Evolutionary conservation across 1,140 invertebrate genomes (phyloP).

Genomic region (Aethina tumida): DNA sequence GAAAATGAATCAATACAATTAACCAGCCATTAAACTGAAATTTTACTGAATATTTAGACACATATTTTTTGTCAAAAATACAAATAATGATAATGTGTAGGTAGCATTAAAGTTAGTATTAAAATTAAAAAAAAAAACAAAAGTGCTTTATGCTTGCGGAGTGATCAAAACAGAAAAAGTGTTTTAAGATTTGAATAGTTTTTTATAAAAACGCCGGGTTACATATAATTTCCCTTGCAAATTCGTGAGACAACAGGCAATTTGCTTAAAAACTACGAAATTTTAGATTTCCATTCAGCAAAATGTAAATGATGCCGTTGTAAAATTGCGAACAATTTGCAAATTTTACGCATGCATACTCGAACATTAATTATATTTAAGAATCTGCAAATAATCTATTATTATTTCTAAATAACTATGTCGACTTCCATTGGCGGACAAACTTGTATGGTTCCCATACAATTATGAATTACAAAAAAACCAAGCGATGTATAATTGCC

Average conservation of each 20-base stretch:
- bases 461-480: constrained; percentile 24
- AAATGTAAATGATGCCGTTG: constrained; percentile 28
- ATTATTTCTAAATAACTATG: constrained; percentile 28
- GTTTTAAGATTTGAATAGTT: too few species aligned
- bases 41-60: too few species aligned
- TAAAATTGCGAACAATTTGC: constrained; percentile 29
- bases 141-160: too few species aligned
- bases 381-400: constrained; percentile 26
- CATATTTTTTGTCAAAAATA: too few species aligned
- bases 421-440: constrained; percentile 21
- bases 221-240: constrained; percentile 24
- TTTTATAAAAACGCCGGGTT: too few species aligned
- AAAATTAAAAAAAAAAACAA: too few species aligned
- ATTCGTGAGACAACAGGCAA: constrained; percentile 20
- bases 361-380: constrained; percentile 27
- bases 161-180: too few species aligned
- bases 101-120: too few species aligned
- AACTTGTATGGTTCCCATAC: constrained; percentile 24
- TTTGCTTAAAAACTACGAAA: constrained; percentile 25
- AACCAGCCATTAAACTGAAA: too few species aligned
- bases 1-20: too few species aligned
- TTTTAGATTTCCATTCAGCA: constrained; percentile 26
- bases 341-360: constrained; percentile 28
- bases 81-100: too few species aligned
- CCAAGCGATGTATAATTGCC: constrained; percentile 17